Percentiles rank a stretch among this genome's conserved stretches.
Conservation (phyloP, 1,140 invertebrate genomes). For the Geopemphigus sp. region DNA sequence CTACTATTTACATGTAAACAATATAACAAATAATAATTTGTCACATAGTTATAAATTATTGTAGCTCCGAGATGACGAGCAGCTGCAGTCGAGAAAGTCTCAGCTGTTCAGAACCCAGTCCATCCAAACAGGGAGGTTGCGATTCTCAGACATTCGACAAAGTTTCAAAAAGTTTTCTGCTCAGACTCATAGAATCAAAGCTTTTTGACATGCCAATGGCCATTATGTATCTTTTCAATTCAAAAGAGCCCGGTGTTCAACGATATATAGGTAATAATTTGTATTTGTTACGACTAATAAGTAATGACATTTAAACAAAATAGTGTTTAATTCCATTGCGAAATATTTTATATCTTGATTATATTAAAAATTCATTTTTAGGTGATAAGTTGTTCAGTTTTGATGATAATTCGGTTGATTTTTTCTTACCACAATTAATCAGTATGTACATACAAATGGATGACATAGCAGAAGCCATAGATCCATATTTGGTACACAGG, state of each 20-base stretch:
- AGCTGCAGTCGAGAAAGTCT: slow-evolving; percentile 49
- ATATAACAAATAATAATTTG: slow-evolving; percentile 43
- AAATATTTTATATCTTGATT: neutral
- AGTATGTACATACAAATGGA: slow-evolving; percentile 98
- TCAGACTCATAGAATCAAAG: slow-evolving; percentile 93
- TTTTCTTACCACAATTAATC: slow-evolving; percentile 95
- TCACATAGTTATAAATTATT: slow-evolving; percentile 48
- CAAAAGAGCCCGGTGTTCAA: slow-evolving; percentile 96
- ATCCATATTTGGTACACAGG: slow-evolving; percentile 92
- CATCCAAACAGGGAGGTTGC: slow-evolving; percentile 21
- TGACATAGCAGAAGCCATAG: slow-evolving; percentile 90
- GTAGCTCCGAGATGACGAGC: slow-evolving; percentile 49
- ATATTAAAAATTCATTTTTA: slow-evolving; percentile 55
- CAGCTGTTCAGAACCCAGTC: slow-evolving; percentile 36
- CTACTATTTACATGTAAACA: neutral
- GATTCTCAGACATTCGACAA: slow-evolving; percentile 35
- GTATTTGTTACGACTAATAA: no score
- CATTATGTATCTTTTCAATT: slow-evolving; percentile 95
- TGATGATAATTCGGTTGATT: slow-evolving; percentile 86
- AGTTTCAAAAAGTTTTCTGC: slow-evolving; percentile 62
- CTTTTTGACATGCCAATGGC: slow-evolving; percentile 97
- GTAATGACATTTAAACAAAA: no score
- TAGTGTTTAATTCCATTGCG: no score
- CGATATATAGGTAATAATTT: slow-evolving; percentile 65
- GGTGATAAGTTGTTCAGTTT: slow-evolving; percentile 96